These are phyloP conservation scores for Lepilemur septentrionalis DNA, from an alignment of 2,797 vertebrate genomes.

Conservation along the genomic window DNA sequence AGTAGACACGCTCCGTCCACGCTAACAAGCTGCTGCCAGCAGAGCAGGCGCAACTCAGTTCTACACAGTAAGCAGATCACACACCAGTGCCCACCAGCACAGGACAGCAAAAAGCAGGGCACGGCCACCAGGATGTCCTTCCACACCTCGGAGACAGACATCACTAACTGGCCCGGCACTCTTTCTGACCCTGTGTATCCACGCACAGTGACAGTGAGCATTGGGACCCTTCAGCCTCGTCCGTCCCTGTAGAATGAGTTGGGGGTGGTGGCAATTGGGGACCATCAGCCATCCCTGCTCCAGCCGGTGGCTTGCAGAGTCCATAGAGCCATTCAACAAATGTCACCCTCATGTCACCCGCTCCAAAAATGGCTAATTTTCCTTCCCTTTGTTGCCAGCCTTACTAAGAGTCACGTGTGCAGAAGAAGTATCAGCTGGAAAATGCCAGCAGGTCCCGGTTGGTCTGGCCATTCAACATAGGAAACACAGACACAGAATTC, in stretches of 20 bases:
- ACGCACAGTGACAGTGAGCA: rapidly evolving
- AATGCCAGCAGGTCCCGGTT: not conserved
- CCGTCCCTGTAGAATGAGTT: not conserved
- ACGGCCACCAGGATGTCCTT: rapidly evolving
- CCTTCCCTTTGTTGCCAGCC: not conserved
- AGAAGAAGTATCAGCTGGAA: not conserved
- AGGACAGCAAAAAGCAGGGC: not conserved
- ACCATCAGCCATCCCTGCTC: not conserved
- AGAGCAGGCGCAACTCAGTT: too few relatives aligned
- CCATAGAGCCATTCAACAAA: not conserved
- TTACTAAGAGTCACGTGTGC: not conserved
- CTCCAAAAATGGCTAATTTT: not conserved
- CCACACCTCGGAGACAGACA: not conserved
- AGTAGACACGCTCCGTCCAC: rapidly evolving
- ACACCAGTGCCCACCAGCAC: rapidly evolving
- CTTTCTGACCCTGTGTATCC: not conserved
- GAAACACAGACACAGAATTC: not conserved
- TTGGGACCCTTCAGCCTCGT: not conserved
- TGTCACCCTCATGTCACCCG: not conserved
- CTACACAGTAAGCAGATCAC: not conserved
- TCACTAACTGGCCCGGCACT: not conserved
- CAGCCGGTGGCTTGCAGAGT: not conserved
- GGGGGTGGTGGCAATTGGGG: rapidly evolving
- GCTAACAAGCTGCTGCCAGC: not conserved
- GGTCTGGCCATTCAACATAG: rapidly evolving